phyloP scores from a whole-genome alignment of 2,113 vertebrate species.

The Bubo blakistoni region DNA sequence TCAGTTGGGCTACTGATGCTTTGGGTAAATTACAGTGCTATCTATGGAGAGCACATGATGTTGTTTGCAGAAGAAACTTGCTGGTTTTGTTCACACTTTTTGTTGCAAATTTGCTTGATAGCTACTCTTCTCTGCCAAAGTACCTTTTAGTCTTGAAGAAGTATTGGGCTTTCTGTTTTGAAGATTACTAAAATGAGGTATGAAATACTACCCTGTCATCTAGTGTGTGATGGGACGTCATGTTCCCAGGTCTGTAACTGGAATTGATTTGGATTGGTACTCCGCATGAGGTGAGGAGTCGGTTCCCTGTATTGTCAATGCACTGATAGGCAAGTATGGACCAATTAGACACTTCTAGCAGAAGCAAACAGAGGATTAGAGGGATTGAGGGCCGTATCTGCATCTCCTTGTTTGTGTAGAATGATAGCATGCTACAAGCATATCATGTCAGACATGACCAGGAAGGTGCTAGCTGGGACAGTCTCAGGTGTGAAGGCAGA shows the following conservation, averaged over 20 bases:
- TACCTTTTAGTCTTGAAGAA: background rate
- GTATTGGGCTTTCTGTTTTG: slow-evolving; percentile 10
- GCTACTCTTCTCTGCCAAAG: background rate
- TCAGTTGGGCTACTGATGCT: background rate
- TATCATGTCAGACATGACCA: rapidly evolving
- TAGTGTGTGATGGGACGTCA: background rate
- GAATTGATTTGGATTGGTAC: background rate
- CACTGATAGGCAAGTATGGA: background rate
- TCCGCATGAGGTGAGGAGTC: background rate
- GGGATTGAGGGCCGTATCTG: background rate
- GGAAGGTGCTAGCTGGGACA: background rate
- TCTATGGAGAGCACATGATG: rapidly evolving
- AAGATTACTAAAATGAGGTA: background rate
- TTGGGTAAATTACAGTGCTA: background rate
- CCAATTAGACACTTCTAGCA: background rate
- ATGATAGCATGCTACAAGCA: background rate
- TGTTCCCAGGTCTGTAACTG: background rate
- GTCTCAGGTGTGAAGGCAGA: background rate
- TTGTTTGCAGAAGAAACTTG: background rate
- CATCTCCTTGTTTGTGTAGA: background rate
- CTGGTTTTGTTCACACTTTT: background rate
- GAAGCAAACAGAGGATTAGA: background rate
- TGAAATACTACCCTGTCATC: background rate
- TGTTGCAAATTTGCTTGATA: background rate
- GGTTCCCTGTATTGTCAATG: background rate